phyloP scores from a whole-genome alignment of 1,140 invertebrate genomes.

The Bombus difficillimus region DNA sequence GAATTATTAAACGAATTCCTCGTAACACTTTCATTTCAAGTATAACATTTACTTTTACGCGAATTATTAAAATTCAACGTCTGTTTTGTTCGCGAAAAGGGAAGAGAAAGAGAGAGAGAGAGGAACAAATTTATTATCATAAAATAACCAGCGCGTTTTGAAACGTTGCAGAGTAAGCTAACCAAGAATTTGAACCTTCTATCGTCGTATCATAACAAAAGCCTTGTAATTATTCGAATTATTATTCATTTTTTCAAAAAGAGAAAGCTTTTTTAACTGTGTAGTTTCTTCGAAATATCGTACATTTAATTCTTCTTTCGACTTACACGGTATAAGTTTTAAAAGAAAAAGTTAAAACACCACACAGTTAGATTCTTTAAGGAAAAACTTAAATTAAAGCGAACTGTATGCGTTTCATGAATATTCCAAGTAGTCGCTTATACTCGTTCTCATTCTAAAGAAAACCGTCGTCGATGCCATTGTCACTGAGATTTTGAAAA shows the following conservation, averaged over 20 bases:
- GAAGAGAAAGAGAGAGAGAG: neutral
- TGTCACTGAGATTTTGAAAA: conserved; percentile 35
- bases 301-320: neutral
- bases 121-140: neutral
- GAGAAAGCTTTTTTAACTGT: neutral
- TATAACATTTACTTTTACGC: neutral
- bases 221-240: neutral
- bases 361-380: conserved; percentile 41
- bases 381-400: conserved; percentile 33
- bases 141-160: neutral
- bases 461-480: conserved; percentile 53
- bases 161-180: neutral
- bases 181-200: neutral
- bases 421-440: conserved; percentile 39
- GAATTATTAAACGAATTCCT: neutral
- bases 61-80: neutral
- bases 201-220: neutral
- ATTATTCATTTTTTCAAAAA: neutral
- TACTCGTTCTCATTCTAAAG: conserved; percentile 25
- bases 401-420: conserved; percentile 35
- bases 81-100: neutral
- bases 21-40: neutral
- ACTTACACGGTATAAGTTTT: neutral
- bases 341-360: conserved; percentile 18
- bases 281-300: neutral